phyloP scores from a whole-genome alignment of 2,888 invertebrate genomes.

The Orchesella flavescens region DNA sequence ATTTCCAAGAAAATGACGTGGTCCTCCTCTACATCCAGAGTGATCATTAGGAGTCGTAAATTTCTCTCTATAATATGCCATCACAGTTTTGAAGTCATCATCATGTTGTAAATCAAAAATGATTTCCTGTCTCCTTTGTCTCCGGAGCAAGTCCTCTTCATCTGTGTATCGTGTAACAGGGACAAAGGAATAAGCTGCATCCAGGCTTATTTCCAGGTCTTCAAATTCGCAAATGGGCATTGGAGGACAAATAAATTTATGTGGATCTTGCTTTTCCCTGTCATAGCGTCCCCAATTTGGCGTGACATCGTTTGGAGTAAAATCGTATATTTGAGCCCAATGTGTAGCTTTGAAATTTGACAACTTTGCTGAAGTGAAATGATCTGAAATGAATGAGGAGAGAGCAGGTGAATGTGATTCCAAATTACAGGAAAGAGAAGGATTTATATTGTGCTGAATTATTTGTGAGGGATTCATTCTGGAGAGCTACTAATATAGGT shows the following conservation, averaged over 20 bases:
- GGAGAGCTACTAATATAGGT: neutral
- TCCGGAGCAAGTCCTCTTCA: conserved; percentile 46
- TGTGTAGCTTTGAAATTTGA: conserved; percentile 67
- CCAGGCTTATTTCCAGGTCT: conserved; percentile 49
- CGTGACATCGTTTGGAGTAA: conserved; percentile 65
- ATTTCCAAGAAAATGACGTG: conserved; percentile 51
- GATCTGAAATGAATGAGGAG: conserved; percentile 62
- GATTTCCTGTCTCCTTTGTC: conserved; percentile 56
- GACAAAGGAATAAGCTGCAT: conserved; percentile 50
- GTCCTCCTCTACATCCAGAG: neutral
- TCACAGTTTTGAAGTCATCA: conserved; percentile 56
- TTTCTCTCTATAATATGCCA: conserved; percentile 52
- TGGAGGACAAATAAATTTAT: conserved; percentile 62
- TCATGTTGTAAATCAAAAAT: conserved; percentile 60
- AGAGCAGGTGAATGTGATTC: neutral
- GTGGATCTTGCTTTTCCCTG: conserved; percentile 57
- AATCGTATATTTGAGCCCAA: conserved; percentile 69
- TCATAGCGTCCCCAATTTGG: conserved; percentile 66
- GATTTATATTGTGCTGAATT: neutral
- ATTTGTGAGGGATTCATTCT: neutral
- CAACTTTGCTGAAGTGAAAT: conserved; percentile 67
- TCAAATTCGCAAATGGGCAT: conserved; percentile 45
- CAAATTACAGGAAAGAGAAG: neutral
- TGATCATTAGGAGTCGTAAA: conserved; percentile 41
- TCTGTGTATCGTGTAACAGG: conserved; percentile 51